Percentiles rank a stretch among this genome's conserved stretches.
These are phyloP conservation scores for Metopia argyrocephala DNA, from an alignment of 2,888 invertebrate species.

Conservation along the genomic window DNA sequence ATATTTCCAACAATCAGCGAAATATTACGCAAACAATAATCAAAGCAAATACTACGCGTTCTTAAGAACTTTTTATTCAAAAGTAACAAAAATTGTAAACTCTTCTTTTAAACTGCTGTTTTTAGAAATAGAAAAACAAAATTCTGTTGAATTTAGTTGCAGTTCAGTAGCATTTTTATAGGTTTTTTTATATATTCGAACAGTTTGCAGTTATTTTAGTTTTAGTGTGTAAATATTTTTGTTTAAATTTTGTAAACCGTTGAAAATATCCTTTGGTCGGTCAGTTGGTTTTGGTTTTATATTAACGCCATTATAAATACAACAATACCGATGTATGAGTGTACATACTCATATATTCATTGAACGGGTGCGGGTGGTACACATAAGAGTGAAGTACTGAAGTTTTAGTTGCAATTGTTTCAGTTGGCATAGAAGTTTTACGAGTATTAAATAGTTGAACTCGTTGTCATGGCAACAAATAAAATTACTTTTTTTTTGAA, in stretches of 20 bases:
- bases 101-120: neutral
- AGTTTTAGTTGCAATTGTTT: slow-evolving; percentile 11
- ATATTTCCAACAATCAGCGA: no score
- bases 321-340: neutral
- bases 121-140: neutral
- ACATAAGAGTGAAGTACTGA: neutral
- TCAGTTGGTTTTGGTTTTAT: slow-evolving; percentile 49
- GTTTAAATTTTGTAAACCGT: slow-evolving; percentile 60
- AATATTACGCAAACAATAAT: no score
- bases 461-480: neutral
- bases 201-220: slow-evolving; percentile 15
- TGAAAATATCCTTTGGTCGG: slow-evolving; percentile 59
- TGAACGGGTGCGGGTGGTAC: no score
- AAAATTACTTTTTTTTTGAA: neutral
- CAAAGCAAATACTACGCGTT: no score
- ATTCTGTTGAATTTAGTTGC: slow-evolving; percentile 4
- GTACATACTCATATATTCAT: neutral
- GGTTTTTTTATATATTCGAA: neutral
- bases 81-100: neutral
- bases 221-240: slow-evolving; percentile 55
- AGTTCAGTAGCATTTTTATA: slow-evolving; percentile 14
- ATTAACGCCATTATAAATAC: slow-evolving; percentile 25
- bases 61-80: no score
- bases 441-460: slow-evolving; percentile 6
- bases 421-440: slow-evolving; percentile 25